Evolutionary conservation across 2,797 vertebrate species (phyloP), one percentile per base, ranked within the genome.

Genomic region (Leptatherina wallacei): DNA sequence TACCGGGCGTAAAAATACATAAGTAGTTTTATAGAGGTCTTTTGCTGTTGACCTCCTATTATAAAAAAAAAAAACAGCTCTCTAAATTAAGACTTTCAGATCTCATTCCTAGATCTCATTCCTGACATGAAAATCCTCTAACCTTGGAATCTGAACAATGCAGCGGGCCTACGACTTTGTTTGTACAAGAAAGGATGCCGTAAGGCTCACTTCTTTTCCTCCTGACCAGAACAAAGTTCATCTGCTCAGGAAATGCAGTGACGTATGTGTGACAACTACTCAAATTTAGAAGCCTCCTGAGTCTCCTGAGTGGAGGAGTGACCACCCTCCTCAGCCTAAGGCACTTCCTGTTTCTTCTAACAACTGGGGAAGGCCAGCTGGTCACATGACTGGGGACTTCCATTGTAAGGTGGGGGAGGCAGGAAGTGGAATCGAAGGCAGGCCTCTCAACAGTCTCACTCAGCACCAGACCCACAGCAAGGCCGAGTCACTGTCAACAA

Each of bases 401-500:
- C 88, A 92, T 92, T 95, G 91, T 93, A 71, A 88, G 71, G 44
- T 74, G 32, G 22, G 73, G 75, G 69, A 84, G 82, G 79, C 91
- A 92, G 94, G 93, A 94, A 93, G 85, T 74, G 71, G 79, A 75
- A 85, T 85, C 79, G 90, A 92, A 88, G 85, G 69, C 54, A 32
- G 77, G 52, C 51, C 84, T 89, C 80, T 92, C 89, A 86, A 70
- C 92, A 27, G 86, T 14, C 27, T 92, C 92, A 92, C 82, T 94
- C 93, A 89, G 65, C 93, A 71, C 65, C 56, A 38, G 56, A 44
- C 47, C 38, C 27, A 67, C 81, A 76, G 81, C 87, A 91, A 94
- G 93, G 92, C 90, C 80, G 69, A 70, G 67, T 47, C 65, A 89
- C 89, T 93, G 91, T 95, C 93, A 92, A 85, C 92, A 91, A 18